A percentile compares a stretch with the other conserved stretches of the same genome.
These are phyloP conservation scores for Syrmaticus mikado DNA, from an alignment of 2,113 vertebrate species.

Conservation along the genomic window DNA sequence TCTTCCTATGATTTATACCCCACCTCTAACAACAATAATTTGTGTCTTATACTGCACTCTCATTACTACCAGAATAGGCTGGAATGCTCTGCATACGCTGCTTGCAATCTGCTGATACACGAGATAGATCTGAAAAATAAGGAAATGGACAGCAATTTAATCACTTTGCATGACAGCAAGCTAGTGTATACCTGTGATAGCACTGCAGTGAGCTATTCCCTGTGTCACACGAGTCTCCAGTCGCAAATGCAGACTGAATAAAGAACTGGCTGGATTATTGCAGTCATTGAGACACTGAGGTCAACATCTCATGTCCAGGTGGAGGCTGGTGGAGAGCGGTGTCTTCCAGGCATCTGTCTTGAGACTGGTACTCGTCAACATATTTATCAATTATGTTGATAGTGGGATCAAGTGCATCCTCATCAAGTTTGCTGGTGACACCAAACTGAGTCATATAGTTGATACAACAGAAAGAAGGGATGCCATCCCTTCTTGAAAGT, in stretches of 20 bases:
- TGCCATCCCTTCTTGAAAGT: no score
- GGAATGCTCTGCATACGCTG: background rate
- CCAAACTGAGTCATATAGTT: background rate
- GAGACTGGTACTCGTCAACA: background rate
- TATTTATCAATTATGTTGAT: background rate
- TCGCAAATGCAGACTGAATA: background rate
- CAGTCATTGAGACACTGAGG: no score
- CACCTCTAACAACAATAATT: background rate
- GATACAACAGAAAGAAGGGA: no score
- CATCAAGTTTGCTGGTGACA: background rate
- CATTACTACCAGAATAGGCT: background rate
- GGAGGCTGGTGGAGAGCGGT: background rate
- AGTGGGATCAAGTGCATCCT: background rate
- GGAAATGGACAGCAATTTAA: background rate
- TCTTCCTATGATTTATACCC: background rate
- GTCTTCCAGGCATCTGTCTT: background rate
- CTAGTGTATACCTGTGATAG: background rate
- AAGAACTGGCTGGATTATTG: background rate
- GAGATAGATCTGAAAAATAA: background rate
- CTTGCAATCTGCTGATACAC: background rate
- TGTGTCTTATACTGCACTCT: background rate
- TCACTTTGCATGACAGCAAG: background rate
- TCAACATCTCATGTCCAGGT: background rate
- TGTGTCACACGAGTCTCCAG: background rate
- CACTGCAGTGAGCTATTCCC: background rate